Base-by-base conservation (phyloP, 2,888 invertebrate species). In the Dilophus febrilis region DNA sequence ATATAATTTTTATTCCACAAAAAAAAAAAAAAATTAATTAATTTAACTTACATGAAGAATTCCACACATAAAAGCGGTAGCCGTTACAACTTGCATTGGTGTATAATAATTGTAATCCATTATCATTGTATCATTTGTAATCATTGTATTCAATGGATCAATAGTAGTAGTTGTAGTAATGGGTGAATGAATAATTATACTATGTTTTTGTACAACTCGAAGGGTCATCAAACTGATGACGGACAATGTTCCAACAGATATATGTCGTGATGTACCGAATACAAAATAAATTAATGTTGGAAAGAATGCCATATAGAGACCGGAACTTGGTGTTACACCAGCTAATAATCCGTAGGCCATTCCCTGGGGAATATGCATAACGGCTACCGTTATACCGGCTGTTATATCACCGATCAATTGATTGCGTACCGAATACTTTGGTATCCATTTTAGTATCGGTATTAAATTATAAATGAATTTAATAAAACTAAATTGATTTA, bases 281-380 rank as follows among this genome's bases (percentile, higher is more conserved):
- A 86, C 57, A 53, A 80, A 71, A 58, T 90, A 91, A 22, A 86
- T 64, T 32, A 87, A 62, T 6, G 82, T 81, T 4, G 88, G 85
- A 58, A 88, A 86, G 54, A 90, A 84, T 2, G 85, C 87, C 69
- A 84, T 83, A 54, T 84, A 85, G 22, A 79, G 68, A 4, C 79
- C 79, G 33, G 71, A 67, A 14, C 75, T 71, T 1, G 79, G 73
- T 1, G 72, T 69, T 4, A 78, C 71, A 47, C 74, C 73, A 1
- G 77, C 78, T 40, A 80, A 55, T 40, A 78, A 57, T 1, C 75
- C 77, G 53, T 77, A 78, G 0, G 76, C 77, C 75, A 80, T 77
- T 41, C 78, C 84, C 66, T 86, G 85, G 1, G 85, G 85, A 51
- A 86, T 82, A 53, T 85, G 82, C 78, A 86, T 80, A 40, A 86